Conservation (phyloP, 2,113 vertebrate genomes). For the Neomonachus schauinslandi region DNA sequence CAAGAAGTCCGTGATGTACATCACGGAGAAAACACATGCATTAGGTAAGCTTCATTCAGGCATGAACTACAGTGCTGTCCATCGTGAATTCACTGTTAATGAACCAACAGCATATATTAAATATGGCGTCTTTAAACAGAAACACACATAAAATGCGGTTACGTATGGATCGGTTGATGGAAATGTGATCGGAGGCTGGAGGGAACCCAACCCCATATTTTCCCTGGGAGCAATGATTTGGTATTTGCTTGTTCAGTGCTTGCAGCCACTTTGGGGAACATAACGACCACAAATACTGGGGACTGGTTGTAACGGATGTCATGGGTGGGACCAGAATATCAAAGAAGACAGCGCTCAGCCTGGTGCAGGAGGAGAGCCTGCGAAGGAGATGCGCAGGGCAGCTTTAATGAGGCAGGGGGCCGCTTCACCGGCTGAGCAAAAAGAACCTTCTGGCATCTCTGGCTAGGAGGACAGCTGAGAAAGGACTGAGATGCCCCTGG, state of each 20-base stretch:
- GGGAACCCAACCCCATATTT: neutral
- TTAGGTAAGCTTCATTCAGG: neutral
- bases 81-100: neutral
- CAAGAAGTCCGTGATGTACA: neutral
- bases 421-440: neutral
- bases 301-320: no score
- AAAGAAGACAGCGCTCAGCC: neutral
- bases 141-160: neutral
- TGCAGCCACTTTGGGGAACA: neutral
- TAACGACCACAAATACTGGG: neutral
- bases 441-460: neutral
- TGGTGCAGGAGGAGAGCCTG: neutral
- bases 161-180: neutral
- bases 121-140: neutral
- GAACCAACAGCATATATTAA: neutral
- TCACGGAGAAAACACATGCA: neutral
- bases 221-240: neutral
- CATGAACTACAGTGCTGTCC: neutral
- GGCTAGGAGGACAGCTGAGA: neutral
- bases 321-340: neutral
- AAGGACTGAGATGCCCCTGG: neutral
- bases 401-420: neutral
- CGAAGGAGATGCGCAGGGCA: neutral
- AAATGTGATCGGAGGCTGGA: neutral
- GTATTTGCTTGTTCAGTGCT: neutral